Evolutionary conservation across 1,140 invertebrate species (phyloP).

Genomic region (Leguminivora glycinivorella): DNA sequence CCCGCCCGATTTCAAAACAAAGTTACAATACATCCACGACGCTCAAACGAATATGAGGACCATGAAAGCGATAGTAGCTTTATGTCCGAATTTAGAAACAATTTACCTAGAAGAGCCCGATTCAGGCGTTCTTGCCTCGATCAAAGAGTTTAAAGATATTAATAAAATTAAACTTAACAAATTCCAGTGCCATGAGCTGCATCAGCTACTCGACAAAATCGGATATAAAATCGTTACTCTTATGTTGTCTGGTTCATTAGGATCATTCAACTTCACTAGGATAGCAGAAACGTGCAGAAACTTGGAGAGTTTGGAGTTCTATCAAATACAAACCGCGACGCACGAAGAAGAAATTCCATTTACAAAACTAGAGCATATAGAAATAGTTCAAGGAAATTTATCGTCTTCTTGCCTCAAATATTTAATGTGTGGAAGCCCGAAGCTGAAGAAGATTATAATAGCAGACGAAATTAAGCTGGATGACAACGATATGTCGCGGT

Average conservation of each 20-base stretch:
- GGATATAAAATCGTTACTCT: slow-evolving; percentile 80
- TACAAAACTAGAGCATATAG: slow-evolving; percentile 81
- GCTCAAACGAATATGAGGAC: slow-evolving; percentile 79
- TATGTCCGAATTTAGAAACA: slow-evolving; percentile 81
- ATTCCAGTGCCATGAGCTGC: slow-evolving; percentile 81
- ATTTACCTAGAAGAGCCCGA: slow-evolving; percentile 82
- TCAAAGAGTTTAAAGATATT: slow-evolving; percentile 76
- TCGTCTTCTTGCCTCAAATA: slow-evolving; percentile 79
- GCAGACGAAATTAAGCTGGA: slow-evolving; percentile 80
- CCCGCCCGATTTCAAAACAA: slow-evolving; percentile 77
- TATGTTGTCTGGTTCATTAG: slow-evolving; percentile 81
- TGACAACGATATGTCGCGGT: slow-evolving; percentile 82
- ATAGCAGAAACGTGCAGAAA: slow-evolving; percentile 80
- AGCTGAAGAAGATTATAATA: slow-evolving; percentile 81
- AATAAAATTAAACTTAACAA: slow-evolving; percentile 82
- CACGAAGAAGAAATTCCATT: slow-evolving; percentile 80
- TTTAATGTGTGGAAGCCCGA: slow-evolving; percentile 80
- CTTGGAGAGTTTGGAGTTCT: slow-evolving; percentile 81
- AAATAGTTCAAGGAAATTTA: slow-evolving; percentile 82
- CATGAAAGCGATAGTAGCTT: slow-evolving; percentile 79
- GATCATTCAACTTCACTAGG: slow-evolving; percentile 80
- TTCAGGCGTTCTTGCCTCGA: slow-evolving; percentile 73
- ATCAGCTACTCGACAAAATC: slow-evolving; percentile 78
- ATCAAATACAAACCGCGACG: slow-evolving; percentile 80
- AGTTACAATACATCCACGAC: slow-evolving; percentile 82